phyloP scores from a whole-genome alignment of 2,113 vertebrate genomes.

The Muntiacus reevesi region DNA sequence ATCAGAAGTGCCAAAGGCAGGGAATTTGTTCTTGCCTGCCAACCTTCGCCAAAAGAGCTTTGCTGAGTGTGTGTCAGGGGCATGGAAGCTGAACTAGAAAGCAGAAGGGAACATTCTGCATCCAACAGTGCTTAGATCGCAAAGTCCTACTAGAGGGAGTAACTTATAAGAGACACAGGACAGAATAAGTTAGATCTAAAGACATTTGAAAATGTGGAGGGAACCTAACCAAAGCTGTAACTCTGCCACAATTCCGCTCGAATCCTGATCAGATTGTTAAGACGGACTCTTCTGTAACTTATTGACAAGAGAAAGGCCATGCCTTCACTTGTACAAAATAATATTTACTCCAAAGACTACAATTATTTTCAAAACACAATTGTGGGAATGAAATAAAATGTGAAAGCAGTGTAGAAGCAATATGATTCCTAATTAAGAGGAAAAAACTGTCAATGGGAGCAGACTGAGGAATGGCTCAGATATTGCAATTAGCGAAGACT shows the following conservation, averaged over 20 bases:
- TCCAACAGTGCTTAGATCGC: not conserved
- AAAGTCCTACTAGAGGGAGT: not conserved
- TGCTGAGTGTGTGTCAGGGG: not conserved
- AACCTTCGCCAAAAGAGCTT: not conserved
- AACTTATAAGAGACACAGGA: not conserved
- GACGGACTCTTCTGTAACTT: not conserved
- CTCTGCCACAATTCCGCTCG: not conserved
- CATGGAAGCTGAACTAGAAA: not conserved
- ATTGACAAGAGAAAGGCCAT: not conserved
- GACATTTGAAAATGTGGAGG: not conserved
- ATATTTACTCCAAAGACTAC: not conserved
- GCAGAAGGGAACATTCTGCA: not conserved
- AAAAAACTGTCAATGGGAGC: not conserved
- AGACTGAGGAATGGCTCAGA: not conserved
- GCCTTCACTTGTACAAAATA: not conserved
- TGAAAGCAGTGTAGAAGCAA: not conserved
- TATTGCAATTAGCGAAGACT: not conserved
- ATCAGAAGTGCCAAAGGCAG: not conserved
- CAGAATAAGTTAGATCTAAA: not conserved
- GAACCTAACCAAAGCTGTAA: not conserved
- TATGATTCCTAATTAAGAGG: not conserved
- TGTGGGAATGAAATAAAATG: not conserved
- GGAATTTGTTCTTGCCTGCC: not conserved
- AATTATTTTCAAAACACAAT: not conserved
- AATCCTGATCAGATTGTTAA: not conserved